These are phyloP conservation scores for Isurus oxyrinchus DNA, from an alignment of 2,113 vertebrate species.

Conservation along the genomic window DNA sequence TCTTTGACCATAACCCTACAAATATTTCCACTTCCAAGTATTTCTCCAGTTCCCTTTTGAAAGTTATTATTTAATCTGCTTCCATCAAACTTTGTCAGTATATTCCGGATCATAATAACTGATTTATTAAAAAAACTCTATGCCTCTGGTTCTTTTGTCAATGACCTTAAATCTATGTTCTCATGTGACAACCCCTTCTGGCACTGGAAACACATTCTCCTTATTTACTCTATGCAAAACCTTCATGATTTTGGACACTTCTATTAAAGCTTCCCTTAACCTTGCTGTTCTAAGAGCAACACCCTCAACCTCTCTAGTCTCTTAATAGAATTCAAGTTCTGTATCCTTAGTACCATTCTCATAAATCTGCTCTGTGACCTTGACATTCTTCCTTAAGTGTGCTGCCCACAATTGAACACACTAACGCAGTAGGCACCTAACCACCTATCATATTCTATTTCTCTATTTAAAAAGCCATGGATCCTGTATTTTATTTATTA, in stretches of 20 bases:
- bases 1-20: no score
- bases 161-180: neutral
- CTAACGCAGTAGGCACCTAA: neutral
- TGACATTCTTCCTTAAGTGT: neutral
- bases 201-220: neutral
- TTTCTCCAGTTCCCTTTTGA: neutral
- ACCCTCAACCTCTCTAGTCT: neutral
- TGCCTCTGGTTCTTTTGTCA: neutral
- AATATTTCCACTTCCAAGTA: no score
- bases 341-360: neutral
- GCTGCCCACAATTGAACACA: neutral
- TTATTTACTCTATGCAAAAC: neutral
- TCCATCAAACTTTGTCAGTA: neutral
- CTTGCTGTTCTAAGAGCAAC: neutral
- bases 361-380: neutral
- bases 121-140: neutral
- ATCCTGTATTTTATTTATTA: neutral
- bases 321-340: neutral
- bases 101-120: neutral
- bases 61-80: neutral
- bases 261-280: no score
- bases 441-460: neutral
- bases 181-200: neutral
- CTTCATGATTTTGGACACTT: no score
- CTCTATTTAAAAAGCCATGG: no score